Evolutionary conservation across 1,140 invertebrate genomes (phyloP), one percentile per base, ranked within the genome.

Genomic region (Papilio polytes): DNA sequence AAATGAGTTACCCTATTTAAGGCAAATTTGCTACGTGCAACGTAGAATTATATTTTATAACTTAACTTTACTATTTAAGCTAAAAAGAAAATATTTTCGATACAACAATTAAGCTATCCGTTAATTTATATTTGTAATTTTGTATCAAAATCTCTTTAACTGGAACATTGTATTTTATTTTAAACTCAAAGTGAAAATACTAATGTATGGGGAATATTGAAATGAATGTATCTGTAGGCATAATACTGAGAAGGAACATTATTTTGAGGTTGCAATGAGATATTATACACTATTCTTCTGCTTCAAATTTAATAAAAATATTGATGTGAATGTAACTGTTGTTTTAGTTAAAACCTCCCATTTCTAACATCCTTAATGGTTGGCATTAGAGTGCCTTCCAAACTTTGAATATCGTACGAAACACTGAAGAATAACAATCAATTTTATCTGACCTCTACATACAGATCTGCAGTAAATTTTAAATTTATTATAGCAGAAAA

Each of bases 261-360:
- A 76, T 15, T 46, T 83, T 87, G 86, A 84, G 84, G 82, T 85
- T 88, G 87, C 87, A 88, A 86, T 84, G 82, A 72, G 76, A 72
- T 78, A 78, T 70, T 78, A 78, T 78, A 78, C 77, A 78, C 53
- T 78, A 78, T 63, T 78, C 77, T 78, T 78, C 77, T 78, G 77
- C 77, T 78, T 78, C n/a, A 78, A 63, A 78, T 78, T 78, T 78
- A 78, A 78, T 78, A 78, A 78, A 63, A 31, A 46, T 78, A 78
- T 78, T 1, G 59, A 63, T 78, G 56, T 84, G 81, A 82, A 80
- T 86, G 81, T 84, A 82, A 72, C 15, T 46, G 53, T 78, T 79
- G 81, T 84, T 74, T 74, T 51, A 15, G 4, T 70, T 31, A 15
- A 36, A 7, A 70, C 63, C 63, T 70, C 31, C 4, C 63, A 70